Evolutionary conservation across 2,888 invertebrate genomes (phyloP), one percentile per base, ranked within the genome.

Genomic region (Synanthedon formicaeformis): DNA sequence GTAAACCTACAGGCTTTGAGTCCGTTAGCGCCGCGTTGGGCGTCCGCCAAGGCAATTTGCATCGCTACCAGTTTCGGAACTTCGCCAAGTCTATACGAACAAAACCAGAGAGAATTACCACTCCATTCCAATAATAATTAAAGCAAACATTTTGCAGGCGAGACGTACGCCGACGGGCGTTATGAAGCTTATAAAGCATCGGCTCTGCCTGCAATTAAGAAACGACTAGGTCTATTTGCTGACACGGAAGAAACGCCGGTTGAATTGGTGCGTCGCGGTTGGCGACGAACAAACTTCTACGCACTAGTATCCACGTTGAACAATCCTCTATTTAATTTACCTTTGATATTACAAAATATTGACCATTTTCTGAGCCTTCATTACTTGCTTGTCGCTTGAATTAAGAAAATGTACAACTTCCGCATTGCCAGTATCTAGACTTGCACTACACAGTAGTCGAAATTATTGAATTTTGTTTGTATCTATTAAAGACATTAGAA

Each of bases 121-220:
- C 85, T 83, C 83, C 84, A 87, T 85, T 87, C 87, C 87, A 87
- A 86, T 87, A 87, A 87, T 87, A 87, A 87, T 87, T 87, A 84
- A 87, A 84, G 85, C 87, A 86, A 83, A 87, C 84, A 85, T 85
- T 84, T 85, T 77, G 73, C 78, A 81, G 77, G 66, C 77, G 80
- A 80, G 83, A 81, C 81, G 76, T 69, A 73, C 78, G 78, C 78
- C 78, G 81, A 79, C 81, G 70, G 74, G 74, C 81, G 81, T 83
- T 83, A 83, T 84, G 81, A 82, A 86, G 84, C 85, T 86, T 86
- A 85, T 86, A 85, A 87, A 86, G 81, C 81, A 83, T 84, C 76
- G 77, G 77, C 75, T 67, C 78, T 74, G 72, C 76, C 75, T 73
- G 87, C 84, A 86, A 86, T 87, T 87, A 87, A 86, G 85, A 84